These are phyloP conservation scores for Psilopogon haemacephalus DNA, from an alignment of 2,113 vertebrate species.

Conservation along the genomic window DNA sequence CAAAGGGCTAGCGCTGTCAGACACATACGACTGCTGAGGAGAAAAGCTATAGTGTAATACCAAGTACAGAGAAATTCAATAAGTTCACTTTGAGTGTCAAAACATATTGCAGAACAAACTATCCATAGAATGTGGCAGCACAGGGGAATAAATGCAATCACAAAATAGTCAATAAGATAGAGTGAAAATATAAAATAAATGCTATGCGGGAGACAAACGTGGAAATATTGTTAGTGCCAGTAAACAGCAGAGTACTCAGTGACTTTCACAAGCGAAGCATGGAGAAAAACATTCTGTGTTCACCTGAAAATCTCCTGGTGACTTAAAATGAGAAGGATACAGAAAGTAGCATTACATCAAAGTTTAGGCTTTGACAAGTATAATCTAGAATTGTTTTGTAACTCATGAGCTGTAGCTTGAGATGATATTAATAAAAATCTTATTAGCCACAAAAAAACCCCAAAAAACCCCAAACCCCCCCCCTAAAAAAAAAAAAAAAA, in stretches of 20 bases:
- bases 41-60: conserved; percentile 32
- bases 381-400: not conserved
- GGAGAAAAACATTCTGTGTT: not conserved
- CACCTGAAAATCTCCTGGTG: not conserved
- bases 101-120: conserved; percentile 35
- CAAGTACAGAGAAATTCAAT: conserved; percentile 25
- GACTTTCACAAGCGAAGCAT: conserved; percentile 1
- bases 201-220: not conserved
- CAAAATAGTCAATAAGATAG: conserved; percentile 27
- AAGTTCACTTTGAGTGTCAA: conserved; percentile 46
- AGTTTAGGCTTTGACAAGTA: not conserved
- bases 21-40: not conserved
- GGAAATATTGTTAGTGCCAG: conserved; percentile 15
- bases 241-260: not conserved
- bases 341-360: not conserved
- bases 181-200: conserved; percentile 49
- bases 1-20: conserved; percentile 10
- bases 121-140: conserved; percentile 15
- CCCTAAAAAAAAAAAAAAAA: not conserved
- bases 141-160: conserved; percentile 22
- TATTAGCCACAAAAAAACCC: not conserved
- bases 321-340: not conserved
- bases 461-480: not conserved
- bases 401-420: not conserved
- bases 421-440: not conserved